phyloP scores from a whole-genome alignment of 2,888 invertebrate species.

The Scaptomyza polygonia region DNA sequence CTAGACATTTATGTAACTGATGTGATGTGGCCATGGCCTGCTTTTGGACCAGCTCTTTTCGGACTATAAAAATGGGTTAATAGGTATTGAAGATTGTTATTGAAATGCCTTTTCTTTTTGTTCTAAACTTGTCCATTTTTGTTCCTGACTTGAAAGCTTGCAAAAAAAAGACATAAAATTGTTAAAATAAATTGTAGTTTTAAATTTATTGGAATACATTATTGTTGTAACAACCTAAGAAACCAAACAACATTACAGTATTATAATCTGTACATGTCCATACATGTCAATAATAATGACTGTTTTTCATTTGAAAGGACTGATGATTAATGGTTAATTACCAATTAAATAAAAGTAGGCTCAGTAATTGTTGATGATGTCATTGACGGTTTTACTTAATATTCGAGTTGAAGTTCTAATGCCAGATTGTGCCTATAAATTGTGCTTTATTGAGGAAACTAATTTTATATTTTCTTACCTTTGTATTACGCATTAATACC shows the following conservation, averaged over 20 bases:
- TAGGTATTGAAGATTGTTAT: slow-evolving; percentile 42
- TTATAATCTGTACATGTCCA: not conserved
- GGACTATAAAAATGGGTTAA: slow-evolving; percentile 73
- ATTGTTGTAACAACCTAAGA: no score
- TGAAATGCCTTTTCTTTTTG: slow-evolving; percentile 12
- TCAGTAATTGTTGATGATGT: slow-evolving; percentile 50
- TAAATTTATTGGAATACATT: no score
- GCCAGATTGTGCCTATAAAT: slow-evolving; percentile 63
- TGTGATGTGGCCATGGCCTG: slow-evolving; percentile 64
- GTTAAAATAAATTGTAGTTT: no score
- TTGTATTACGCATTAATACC: not conserved
- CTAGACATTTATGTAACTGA: slow-evolving; percentile 53
- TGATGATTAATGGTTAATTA: slow-evolving; percentile 61
- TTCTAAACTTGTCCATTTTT: not conserved
- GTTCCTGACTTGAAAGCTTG: not conserved
- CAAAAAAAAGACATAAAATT: not conserved
- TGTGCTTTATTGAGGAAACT: slow-evolving; percentile 32
- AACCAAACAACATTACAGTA: no score
- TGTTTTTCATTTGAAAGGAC: slow-evolving; percentile 22
- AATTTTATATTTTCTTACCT: not conserved
- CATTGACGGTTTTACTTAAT: slow-evolving; percentile 41
- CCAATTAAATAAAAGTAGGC: slow-evolving; percentile 56
- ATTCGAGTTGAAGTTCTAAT: slow-evolving; percentile 45
- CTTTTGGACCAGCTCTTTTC: slow-evolving; percentile 57
- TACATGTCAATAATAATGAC: slow-evolving; percentile 31